Percentiles rank a stretch among this genome's conserved stretches.
Conservation (phyloP, 2,113 vertebrate genomes). For the Deroptyus accipitrinus region DNA sequence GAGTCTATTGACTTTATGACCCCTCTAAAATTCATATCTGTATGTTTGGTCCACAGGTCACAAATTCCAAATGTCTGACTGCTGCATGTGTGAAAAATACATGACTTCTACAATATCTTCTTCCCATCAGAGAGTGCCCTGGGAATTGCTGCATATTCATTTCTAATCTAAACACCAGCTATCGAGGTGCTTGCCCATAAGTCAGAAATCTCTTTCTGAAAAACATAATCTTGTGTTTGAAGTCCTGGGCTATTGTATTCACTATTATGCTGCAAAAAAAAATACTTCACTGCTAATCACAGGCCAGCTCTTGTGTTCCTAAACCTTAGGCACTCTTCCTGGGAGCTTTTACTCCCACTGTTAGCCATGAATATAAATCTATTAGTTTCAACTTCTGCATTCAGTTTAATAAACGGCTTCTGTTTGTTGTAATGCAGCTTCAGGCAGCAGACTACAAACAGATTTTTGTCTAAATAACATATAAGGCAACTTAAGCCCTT, state of each 20-base stretch:
- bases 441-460: background rate
- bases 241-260: background rate
- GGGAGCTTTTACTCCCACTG: background rate
- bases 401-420: background rate
- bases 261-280: background rate
- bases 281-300: background rate
- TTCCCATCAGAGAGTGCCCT: background rate
- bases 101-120: background rate
- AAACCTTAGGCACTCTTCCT: background rate
- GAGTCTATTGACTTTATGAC: background rate
- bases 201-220: background rate
- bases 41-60: background rate
- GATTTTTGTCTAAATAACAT: background rate
- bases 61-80: background rate
- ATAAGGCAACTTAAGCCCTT: background rate
- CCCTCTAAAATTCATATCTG: background rate
- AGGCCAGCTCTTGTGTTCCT: background rate
- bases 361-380: background rate
- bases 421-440: background rate
- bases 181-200: background rate
- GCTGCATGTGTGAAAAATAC: background rate
- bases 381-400: background rate
- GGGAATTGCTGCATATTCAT: background rate
- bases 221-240: background rate
- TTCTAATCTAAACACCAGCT: background rate